These are phyloP conservation scores for Brachirus orientalis DNA, from an alignment of 2,113 vertebrate genomes.

Conservation along the genomic window DNA sequence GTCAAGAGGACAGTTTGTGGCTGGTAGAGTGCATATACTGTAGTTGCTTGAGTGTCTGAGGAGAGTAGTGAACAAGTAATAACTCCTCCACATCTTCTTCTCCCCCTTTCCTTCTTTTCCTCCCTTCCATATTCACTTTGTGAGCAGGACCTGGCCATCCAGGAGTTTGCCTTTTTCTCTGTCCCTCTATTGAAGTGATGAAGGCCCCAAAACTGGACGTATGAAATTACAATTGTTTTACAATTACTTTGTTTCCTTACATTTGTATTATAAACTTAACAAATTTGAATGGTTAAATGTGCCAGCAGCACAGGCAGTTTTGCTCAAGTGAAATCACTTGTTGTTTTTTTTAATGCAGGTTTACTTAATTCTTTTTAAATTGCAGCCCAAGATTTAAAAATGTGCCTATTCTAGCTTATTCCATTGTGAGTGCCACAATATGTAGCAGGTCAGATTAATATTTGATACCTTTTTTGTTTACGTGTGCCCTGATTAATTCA, in stretches of 20 bases:
- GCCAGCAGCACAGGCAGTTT: background rate
- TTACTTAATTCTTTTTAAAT: no score
- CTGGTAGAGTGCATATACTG: background rate
- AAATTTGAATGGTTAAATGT: no score
- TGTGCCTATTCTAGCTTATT: no score
- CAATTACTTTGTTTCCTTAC: no score
- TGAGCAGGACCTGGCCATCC: slow-evolving; percentile 22
- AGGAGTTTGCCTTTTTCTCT: slow-evolving; percentile 28
- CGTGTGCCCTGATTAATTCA: background rate
- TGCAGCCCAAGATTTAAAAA: no score
- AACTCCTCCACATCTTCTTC: slow-evolving; percentile 1
- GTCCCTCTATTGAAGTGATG: slow-evolving; percentile 42
- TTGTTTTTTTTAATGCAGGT: no score
- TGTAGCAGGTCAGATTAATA: background rate
- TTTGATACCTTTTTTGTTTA: background rate
- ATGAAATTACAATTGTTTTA: no score
- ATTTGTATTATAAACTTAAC: no score
- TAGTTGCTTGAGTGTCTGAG: slow-evolving; percentile 10
- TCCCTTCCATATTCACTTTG: slow-evolving; percentile 22
- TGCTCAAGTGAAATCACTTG: background rate
- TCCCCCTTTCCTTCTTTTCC: background rate
- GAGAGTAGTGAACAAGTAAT: slow-evolving; percentile 21
- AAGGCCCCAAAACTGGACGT: no score
- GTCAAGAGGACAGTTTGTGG: slow-evolving; percentile 5
- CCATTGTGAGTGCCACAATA: no score